Conservation (phyloP, 2,113 vertebrate species). For the Lanius collurio region DNA sequence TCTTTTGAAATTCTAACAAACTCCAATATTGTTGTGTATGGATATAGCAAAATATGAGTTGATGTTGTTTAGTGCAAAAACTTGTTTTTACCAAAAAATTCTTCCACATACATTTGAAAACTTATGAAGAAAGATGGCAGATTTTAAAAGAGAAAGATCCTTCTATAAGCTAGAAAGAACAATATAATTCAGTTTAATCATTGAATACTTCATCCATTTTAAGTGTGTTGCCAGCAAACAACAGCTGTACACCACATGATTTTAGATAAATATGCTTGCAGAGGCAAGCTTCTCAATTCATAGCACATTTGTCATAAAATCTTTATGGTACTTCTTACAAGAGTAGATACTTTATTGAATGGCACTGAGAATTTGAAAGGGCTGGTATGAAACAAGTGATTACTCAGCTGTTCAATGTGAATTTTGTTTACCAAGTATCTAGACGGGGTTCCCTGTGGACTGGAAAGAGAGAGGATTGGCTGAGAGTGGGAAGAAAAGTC, state of each 20-base stretch:
- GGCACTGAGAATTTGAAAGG: background rate
- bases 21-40: background rate
- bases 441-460: background rate
- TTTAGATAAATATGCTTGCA: background rate
- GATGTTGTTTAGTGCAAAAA: background rate
- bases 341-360: background rate
- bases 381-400: background rate
- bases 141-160: background rate
- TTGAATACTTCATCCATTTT: background rate
- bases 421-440: background rate
- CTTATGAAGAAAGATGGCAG: background rate
- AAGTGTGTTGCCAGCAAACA: background rate
- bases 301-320: background rate
- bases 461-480: background rate
- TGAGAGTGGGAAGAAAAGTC: background rate
- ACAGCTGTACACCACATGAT: slow-evolving; percentile 7
- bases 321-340: background rate
- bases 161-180: background rate
- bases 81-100: background rate
- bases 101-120: background rate
- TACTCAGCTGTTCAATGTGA: background rate
- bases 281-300: background rate
- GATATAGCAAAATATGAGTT: background rate
- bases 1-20: background rate
- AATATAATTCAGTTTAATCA: background rate